Conservation (phyloP, 2,113 vertebrate species). For the Larimichthys polyactis region DNA sequence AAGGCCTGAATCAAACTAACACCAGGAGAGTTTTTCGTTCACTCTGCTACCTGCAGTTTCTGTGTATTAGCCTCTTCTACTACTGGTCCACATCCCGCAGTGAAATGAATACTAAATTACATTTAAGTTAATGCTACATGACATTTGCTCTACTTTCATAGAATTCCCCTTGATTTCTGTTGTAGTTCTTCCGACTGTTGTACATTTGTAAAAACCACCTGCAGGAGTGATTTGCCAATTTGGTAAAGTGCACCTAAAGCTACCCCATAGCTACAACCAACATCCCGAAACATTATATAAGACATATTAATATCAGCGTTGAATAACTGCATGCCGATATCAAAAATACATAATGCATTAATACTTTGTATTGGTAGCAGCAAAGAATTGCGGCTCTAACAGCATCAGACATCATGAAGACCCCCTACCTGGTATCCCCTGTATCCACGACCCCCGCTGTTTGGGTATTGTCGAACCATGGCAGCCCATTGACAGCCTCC, state of each 20-base stretch:
- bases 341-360: slow-evolving; percentile 59
- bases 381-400: slow-evolving; percentile 67
- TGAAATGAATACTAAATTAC: slow-evolving; percentile 79
- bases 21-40: slow-evolving; percentile 85
- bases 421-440: slow-evolving; percentile 92
- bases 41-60: slow-evolving; percentile 93
- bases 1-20: slow-evolving; percentile 90
- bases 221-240: slow-evolving; percentile 79
- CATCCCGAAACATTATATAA: slow-evolving; percentile 25
- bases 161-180: slow-evolving; percentile 22
- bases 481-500: slow-evolving; percentile 87
- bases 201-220: slow-evolving; percentile 80
- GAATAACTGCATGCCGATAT: slow-evolving; percentile 33
- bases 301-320: slow-evolving; percentile 14
- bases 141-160: slow-evolving; percentile 26
- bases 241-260: slow-evolving; percentile 60
- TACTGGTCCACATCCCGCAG: slow-evolving; percentile 63
- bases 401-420: slow-evolving; percentile 75
- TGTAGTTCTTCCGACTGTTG: slow-evolving; percentile 9
- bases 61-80: slow-evolving; percentile 88
- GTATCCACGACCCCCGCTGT: slow-evolving; percentile 88
- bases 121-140: slow-evolving; percentile 71
- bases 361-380: slow-evolving; percentile 69
- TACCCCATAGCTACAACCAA: slow-evolving; percentile 23
- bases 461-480: slow-evolving; percentile 90